These are phyloP conservation scores for Gambusia affinis DNA, from an alignment of 2,113 vertebrate genomes.

Conservation along the genomic window DNA sequence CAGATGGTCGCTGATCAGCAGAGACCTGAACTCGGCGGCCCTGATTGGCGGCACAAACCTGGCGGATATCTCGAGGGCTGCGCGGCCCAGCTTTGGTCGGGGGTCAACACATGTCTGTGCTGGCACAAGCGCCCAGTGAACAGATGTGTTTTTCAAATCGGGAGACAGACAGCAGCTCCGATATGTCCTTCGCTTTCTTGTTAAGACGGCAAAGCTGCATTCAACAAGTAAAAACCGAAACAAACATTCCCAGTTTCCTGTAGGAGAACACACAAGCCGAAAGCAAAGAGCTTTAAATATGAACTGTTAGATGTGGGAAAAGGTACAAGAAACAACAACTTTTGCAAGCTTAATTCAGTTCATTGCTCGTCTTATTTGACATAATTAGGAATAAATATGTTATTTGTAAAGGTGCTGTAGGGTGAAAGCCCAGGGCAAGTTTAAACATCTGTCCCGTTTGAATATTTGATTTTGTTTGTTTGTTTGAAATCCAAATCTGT, in stretches of 20 bases:
- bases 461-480: not conserved
- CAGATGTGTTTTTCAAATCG: slow-evolving; percentile 63
- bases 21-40: slow-evolving; percentile 47
- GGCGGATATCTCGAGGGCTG: slow-evolving; percentile 51
- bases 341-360: not conserved
- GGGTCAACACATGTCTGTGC: slow-evolving; percentile 59
- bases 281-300: not conserved
- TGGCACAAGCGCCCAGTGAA: slow-evolving; percentile 43
- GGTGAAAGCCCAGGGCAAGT: not conserved
- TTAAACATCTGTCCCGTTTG: not conserved
- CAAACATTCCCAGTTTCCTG: not conserved
- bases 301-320: not conserved
- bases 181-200: slow-evolving; percentile 7
- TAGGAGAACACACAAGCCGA: fast-evolving
- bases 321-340: not conserved
- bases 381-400: not conserved
- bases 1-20: slow-evolving; percentile 62
- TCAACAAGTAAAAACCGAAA: not conserved
- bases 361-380: not conserved
- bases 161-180: slow-evolving; percentile 23
- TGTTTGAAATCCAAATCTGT: not conserved
- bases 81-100: slow-evolving; percentile 30
- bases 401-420: not conserved
- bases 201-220: not conserved
- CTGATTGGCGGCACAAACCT: slow-evolving; percentile 31